These are phyloP conservation scores for Papilio dardanus DNA, from an alignment of 1,140 invertebrate genomes.

Conservation along the genomic window DNA sequence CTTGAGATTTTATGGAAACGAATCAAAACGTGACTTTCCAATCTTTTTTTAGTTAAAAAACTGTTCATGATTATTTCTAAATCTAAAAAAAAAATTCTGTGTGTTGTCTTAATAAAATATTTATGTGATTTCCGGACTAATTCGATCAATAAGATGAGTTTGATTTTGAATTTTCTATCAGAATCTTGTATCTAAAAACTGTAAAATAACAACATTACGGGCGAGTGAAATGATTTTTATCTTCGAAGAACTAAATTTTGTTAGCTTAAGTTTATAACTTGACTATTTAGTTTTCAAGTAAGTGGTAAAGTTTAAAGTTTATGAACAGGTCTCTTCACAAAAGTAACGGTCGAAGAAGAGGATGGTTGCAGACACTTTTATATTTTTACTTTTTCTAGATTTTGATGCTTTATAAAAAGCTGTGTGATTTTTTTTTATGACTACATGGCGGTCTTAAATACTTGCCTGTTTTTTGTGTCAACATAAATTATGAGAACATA, in stretches of 20 bases:
- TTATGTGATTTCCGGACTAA: too few relatives aligned
- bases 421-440: too few relatives aligned
- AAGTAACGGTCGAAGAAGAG: neutral
- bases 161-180: neutral
- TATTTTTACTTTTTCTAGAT: too few relatives aligned
- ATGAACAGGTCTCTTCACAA: slow-evolving; percentile 4
- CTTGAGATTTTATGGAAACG: neutral
- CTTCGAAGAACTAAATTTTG: neutral
- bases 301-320: slow-evolving; percentile 11
- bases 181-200: neutral
- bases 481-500: neutral
- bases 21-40: too few relatives aligned
- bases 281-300: slow-evolving; percentile 5
- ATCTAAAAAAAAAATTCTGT: too few relatives aligned
- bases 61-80: too few relatives aligned
- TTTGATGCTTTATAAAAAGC: neutral
- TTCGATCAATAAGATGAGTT: too few relatives aligned
- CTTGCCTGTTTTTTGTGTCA: too few relatives aligned
- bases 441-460: too few relatives aligned
- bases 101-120: too few relatives aligned
- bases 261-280: neutral
- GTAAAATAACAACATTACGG: neutral
- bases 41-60: neutral
- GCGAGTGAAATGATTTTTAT: neutral
- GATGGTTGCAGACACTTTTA: neutral